Evolutionary conservation across 2,113 vertebrate genomes (phyloP).

Genomic region (Neotragus pygmaeus): DNA sequence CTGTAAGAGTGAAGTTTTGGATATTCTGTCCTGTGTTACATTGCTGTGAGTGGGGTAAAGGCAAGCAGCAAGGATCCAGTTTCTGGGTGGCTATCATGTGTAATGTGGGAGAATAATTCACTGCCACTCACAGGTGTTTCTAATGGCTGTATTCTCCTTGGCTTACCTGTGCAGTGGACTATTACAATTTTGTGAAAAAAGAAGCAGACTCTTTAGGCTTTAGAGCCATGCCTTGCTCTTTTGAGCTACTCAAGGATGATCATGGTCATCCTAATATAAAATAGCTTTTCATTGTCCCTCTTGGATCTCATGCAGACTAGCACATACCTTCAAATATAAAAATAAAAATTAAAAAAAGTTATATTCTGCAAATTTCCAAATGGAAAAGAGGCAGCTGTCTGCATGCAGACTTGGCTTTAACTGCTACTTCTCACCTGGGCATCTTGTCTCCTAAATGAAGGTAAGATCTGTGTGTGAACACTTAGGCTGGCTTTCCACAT

Average conservation of each 20-base stretch:
- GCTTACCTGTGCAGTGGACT: not conserved
- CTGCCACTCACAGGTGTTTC: not conserved
- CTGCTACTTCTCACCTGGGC: not conserved
- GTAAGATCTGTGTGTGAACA: not conserved
- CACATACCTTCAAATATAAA: not conserved
- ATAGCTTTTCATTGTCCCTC: not conserved
- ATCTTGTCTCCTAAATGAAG: not conserved
- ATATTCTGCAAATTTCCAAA: not conserved
- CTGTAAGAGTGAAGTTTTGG: not conserved
- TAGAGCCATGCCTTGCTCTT: not conserved
- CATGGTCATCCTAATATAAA: not conserved
- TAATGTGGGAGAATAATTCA: not conserved
- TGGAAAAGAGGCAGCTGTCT: not conserved
- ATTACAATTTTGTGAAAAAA: not conserved
- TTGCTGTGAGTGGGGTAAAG: not conserved
- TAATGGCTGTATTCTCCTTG: not conserved
- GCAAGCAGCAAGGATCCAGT: rapidly evolving
- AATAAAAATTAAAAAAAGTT: not conserved
- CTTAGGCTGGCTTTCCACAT: not conserved
- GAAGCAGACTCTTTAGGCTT: not conserved
- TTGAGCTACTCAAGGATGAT: not conserved
- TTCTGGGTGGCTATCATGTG: not conserved
- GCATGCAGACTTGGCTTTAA: not conserved
- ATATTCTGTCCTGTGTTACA: rapidly evolving
- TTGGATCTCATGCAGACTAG: not conserved